Percentiles rank a stretch among this genome's conserved stretches.
Conservation (phyloP, 1,140 invertebrate species). For the Drosophila pseudoobscura region DNA sequence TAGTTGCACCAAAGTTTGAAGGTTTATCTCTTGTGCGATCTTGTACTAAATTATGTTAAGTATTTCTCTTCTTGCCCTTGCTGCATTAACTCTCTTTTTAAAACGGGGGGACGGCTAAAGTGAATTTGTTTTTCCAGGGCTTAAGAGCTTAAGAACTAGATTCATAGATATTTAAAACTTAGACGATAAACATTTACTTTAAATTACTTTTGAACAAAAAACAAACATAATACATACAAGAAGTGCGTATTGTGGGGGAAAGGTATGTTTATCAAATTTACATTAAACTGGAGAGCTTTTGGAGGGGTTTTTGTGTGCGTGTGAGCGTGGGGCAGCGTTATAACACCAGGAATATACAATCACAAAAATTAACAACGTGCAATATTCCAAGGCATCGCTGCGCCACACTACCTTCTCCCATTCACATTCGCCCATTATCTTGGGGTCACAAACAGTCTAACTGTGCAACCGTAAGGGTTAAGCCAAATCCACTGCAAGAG, state of each 20-base stretch:
- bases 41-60: constrained; percentile 42
- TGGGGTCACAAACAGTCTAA: constrained; percentile 45
- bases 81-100: constrained; percentile 12
- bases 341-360: constrained; percentile 76
- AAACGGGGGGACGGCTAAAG: constrained; percentile 54
- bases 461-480: constrained; percentile 39
- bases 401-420: constrained; percentile 2
- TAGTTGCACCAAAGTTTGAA: constrained; percentile 15
- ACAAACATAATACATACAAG: constrained; percentile 70
- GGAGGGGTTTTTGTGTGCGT: neutral
- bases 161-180: constrained; percentile 35
- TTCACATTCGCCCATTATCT: neutral
- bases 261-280: constrained; percentile 25
- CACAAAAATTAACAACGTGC: constrained; percentile 83
- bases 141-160: constrained; percentile 43
- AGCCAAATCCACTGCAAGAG: constrained; percentile 65
- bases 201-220: constrained; percentile 58
- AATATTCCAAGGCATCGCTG: constrained; percentile 68
- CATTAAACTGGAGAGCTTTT: constrained; percentile 21
- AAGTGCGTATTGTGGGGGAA: constrained; percentile 10
- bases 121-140: constrained; percentile 55
- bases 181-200: constrained; percentile 54
- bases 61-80: constrained; percentile 17
- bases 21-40: neutral
- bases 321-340: constrained; percentile 19